phyloP scores from a whole-genome alignment of 2,888 invertebrate genomes.

The Invenusta paracnida region DNA sequence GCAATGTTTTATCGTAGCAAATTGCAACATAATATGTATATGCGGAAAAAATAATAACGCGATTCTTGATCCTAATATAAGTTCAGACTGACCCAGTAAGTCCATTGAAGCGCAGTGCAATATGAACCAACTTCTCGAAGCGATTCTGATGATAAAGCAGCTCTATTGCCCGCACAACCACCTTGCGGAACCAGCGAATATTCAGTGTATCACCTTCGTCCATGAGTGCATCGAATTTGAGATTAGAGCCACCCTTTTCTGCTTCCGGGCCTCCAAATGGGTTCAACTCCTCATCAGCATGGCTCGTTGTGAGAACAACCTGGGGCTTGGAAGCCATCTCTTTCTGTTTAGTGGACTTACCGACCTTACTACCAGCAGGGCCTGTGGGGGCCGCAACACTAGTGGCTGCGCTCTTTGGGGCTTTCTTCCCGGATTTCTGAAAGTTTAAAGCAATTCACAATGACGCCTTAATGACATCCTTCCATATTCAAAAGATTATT shows the following conservation, averaged over 20 bases:
- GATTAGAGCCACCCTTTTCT: conserved; percentile 55
- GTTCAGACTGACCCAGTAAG: conserved; percentile 55
- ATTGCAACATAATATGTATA: background rate
- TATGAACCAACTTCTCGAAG: conserved; percentile 59
- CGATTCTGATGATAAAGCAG: conserved; percentile 55
- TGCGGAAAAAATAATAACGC: background rate
- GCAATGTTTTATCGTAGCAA: too few relatives aligned
- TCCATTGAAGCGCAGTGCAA: conserved; percentile 58
- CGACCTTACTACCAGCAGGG: too few relatives aligned
- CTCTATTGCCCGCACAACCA: conserved; percentile 54
- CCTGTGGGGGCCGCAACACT: too few relatives aligned
- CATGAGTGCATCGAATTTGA: conserved; percentile 55
- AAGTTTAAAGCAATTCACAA: too few relatives aligned
- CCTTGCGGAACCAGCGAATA: conserved; percentile 52
- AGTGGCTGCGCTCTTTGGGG: too few relatives aligned
- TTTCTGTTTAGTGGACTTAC: too few relatives aligned
- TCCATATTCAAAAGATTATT: too few relatives aligned
- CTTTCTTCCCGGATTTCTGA: too few relatives aligned
- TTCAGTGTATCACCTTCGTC: conserved; percentile 55
- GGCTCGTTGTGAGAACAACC: too few relatives aligned
- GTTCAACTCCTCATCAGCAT: too few relatives aligned
- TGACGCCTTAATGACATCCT: too few relatives aligned
- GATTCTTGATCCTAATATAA: background rate
- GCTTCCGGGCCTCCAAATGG: conserved; percentile 50
- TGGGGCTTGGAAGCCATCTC: too few relatives aligned